Evolutionary conservation across 2,113 vertebrate species (phyloP).

Genomic region (Apteryx owenii): DNA sequence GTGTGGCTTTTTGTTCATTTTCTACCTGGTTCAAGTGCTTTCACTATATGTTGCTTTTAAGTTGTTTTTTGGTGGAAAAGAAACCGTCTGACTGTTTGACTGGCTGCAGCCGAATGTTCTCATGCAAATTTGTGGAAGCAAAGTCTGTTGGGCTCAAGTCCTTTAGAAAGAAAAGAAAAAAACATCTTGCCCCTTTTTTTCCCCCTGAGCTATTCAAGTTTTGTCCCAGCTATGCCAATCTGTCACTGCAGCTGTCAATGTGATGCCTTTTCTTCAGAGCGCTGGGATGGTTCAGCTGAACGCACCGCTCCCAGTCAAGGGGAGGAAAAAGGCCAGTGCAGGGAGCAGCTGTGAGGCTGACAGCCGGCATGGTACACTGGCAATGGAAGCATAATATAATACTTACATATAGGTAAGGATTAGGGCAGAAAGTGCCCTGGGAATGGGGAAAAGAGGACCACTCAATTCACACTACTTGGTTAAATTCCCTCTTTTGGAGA

Average conservation of each 20-base stretch:
- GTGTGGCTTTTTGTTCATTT: not conserved
- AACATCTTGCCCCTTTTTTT: not conserved
- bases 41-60: not conserved
- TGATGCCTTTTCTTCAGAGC: slow-evolving; percentile 34
- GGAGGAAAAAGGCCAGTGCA: not conserved
- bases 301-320: not conserved
- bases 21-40: not conserved
- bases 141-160: not conserved
- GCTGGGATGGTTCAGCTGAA: slow-evolving; percentile 19
- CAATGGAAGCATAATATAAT: not conserved
- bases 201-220: not conserved
- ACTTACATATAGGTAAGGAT: not conserved
- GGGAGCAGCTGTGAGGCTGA: not conserved
- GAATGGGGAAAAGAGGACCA: not conserved
- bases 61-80: not conserved
- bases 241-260: slow-evolving; percentile 54
- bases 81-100: not conserved
- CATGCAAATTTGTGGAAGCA: not conserved
- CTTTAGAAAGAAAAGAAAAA: not conserved
- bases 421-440: not conserved
- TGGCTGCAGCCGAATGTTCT: not conserved
- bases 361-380: not conserved
- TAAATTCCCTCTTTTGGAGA: not conserved
- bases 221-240: slow-evolving; percentile 30
- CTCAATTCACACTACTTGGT: not conserved